A percentile compares a stretch with the other conserved stretches of the same genome.
Conservation (phyloP, 2,113 vertebrate species). For the Thunnus maccoyii region DNA sequence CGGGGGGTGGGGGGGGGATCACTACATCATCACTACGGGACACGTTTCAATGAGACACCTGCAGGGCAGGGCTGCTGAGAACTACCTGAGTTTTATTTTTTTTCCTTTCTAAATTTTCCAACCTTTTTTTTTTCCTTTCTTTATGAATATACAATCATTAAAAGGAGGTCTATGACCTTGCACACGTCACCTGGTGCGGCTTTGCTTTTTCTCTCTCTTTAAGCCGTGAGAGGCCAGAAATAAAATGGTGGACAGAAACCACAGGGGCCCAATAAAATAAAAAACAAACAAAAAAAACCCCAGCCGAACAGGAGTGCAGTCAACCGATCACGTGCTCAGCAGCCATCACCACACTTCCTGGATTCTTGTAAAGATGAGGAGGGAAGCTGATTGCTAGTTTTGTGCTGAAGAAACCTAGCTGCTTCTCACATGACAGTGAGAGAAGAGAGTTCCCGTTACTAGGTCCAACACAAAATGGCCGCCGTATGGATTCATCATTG, state of each 20-base stretch:
- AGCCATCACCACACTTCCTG: constrained; percentile 44
- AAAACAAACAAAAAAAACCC: not conserved
- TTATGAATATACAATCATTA: constrained; percentile 92
- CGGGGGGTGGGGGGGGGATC: constrained; percentile 64
- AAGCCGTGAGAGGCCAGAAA: constrained; percentile 87
- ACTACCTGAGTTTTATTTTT: constrained; percentile 91
- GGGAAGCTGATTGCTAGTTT: constrained; percentile 34
- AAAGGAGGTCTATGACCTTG: constrained; percentile 93
- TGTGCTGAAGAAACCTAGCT: constrained; percentile 40
- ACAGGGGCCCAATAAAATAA: constrained; percentile 35
- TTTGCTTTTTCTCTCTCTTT: constrained; percentile 81
- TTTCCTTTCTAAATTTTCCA: constrained; percentile 67
- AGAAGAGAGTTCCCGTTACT: not conserved
- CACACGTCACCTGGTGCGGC: constrained; percentile 80
- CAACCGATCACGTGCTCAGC: constrained; percentile 84
- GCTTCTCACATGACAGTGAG: constrained; percentile 14
- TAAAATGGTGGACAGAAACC: constrained; percentile 65
- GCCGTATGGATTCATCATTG: not conserved
- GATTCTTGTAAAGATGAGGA: constrained; percentile 21
- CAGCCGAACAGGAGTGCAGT: constrained; percentile 78
- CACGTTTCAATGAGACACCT: constrained; percentile 85
- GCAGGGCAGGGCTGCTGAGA: constrained; percentile 83
- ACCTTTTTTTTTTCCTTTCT: constrained; percentile 64
- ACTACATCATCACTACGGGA: constrained; percentile 87
- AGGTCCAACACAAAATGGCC: constrained; percentile 38